Evolutionary conservation across 2,113 vertebrate species (phyloP), one percentile per base, ranked within the genome.

Genomic region (Phylloscopus trochilus): DNA sequence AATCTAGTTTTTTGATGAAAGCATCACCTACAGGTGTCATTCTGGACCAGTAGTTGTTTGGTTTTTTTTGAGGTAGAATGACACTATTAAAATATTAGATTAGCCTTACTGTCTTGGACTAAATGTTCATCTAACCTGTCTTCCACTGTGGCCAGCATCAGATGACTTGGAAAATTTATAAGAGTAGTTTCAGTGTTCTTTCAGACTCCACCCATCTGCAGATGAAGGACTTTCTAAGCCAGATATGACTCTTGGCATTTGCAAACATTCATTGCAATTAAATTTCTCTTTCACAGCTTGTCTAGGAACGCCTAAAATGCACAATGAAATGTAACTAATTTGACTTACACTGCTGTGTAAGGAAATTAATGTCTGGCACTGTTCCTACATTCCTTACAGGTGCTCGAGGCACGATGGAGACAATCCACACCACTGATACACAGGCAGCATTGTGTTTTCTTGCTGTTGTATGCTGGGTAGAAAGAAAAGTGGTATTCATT

Each of bases 361-460:
- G 49, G 52, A 92, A 95, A 82, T 93, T 67, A 68, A 31, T 41
- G 41, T 33, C 89, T 95, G 91, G 74, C 66, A 66, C 53, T 64
- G 18, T 69, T 92, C 77, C 81, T 93, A 4, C 66, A 13, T 92
- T 92, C 60, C 74, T 33, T 53, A 37, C 53, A 81, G 80, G 28
- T 78, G 44, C 73, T 87, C 10, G 0, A 88, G 69, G 20, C 75
- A 21, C 1, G 18, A n/a, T 2, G 3, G 59, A 83, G 55, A 19
- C 59, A 47, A 35, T 59, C 78, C 9, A 3, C 28, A 47, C 39
- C 46, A 17, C 51, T 39, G 51, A 67, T 43, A 70, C 21, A 59
- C 11, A 35, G 14, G 27, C 73, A 82, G 39, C 4, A 4, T 37
- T 9, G 0, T 53, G 56, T 14, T 86, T 44, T 44, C n/a, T 47